phyloP scores from a whole-genome alignment of 2,797 vertebrate species.

The Lithobates pipiens region DNA sequence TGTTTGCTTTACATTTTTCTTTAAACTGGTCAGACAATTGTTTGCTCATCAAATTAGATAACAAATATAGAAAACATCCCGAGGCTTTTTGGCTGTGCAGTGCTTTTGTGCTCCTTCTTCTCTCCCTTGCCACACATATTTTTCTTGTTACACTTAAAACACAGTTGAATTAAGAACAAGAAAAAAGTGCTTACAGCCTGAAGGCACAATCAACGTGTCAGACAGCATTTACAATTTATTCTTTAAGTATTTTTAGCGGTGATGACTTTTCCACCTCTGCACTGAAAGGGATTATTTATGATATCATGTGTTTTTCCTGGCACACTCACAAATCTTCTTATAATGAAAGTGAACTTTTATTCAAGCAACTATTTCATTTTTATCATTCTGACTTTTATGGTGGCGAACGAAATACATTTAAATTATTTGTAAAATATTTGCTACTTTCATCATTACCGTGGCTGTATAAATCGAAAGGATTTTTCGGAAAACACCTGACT shows the following conservation, averaged over 20 bases:
- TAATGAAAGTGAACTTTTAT: neutral
- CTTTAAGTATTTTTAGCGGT: conserved; percentile 68
- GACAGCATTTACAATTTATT: conserved; percentile 67
- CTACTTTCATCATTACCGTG: neutral
- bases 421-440: neutral
- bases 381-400: neutral
- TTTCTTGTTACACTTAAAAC: conserved; percentile 5
- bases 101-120: neutral
- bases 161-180: neutral
- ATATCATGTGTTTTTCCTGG: conserved; percentile 44
- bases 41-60: neutral
- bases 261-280: conserved; percentile 64
- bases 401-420: neutral
- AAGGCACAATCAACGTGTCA: conserved; percentile 69
- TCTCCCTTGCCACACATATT: neutral
- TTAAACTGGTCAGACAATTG: neutral
- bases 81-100: neutral
- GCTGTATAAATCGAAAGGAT: neutral
- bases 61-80: neutral
- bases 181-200: conserved; percentile 59
- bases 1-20: no score
- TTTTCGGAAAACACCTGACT: neutral
- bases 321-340: conserved; percentile 50
- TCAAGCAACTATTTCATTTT: conserved; percentile 7
- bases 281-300: conserved; percentile 45